These are phyloP conservation scores for Diarsia rubi DNA, from an alignment of 2,888 invertebrate genomes.

Conservation along the genomic window DNA sequence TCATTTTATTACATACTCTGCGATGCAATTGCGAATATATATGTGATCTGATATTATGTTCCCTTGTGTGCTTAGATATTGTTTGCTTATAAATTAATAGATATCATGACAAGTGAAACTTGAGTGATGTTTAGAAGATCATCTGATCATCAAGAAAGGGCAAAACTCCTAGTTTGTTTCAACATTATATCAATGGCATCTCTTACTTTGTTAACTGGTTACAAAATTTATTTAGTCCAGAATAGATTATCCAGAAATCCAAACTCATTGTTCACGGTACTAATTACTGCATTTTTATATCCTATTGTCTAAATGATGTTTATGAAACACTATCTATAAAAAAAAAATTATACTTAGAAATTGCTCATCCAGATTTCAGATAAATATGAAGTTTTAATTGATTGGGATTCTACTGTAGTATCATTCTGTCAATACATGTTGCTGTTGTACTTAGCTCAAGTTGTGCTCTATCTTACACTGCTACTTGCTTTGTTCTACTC, in stretches of 20 bases:
- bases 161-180: not conserved
- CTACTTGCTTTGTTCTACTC: slow-evolving; percentile 14
- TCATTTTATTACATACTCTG: slow-evolving; percentile 4
- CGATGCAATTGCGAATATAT: slow-evolving; percentile 54
- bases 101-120: not conserved
- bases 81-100: not conserved
- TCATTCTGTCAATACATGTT: not conserved
- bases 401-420: not conserved
- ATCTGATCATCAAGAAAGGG: not conserved
- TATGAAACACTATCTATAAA: no score
- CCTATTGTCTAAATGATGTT: no score
- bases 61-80: not conserved
- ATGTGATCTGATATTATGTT: slow-evolving; percentile 28
- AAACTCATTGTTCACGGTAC: no score
- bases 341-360: no score
- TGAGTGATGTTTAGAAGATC: not conserved
- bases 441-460: slow-evolving; percentile 12
- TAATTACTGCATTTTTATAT: no score
- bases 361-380: no score
- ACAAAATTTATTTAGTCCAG: not conserved
- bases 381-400: no score
- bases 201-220: not conserved
- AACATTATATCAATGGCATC: not conserved
- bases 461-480: not conserved
- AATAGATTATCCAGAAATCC: no score